phyloP scores from a whole-genome alignment of 1,140 invertebrate species.

The Aphidius gifuensis region DNA sequence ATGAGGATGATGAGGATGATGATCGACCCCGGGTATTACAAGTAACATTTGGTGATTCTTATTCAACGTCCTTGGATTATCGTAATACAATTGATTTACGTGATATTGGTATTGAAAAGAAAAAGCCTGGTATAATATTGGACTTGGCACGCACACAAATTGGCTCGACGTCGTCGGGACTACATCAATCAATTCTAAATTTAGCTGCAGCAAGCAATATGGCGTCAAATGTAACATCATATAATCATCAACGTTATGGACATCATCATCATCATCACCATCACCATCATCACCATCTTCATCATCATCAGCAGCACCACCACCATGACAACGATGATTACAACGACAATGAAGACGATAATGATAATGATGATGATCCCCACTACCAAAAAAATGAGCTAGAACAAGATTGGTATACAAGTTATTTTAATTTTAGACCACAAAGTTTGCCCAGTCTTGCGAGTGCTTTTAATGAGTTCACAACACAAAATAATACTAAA shows the following conservation, averaged over 20 bases:
- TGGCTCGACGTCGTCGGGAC: conserved; percentile 30
- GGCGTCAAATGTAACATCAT: conserved; percentile 18
- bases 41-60: conserved; percentile 35
- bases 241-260: conserved; percentile 31
- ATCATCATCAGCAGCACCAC: too few relatives aligned
- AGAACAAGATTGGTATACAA: too few relatives aligned
- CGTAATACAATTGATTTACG: conserved; percentile 51
- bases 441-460: conserved; percentile 44
- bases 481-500: conserved; percentile 9
- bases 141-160: conserved; percentile 34
- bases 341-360: conserved; percentile 24
- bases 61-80: conserved; percentile 46
- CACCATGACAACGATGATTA: too few relatives aligned
- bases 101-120: conserved; percentile 48
- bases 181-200: conserved; percentile 46
- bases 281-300: conserved; percentile 49
- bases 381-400: too few relatives aligned
- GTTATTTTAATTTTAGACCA: too few relatives aligned
- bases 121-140: conserved; percentile 41
- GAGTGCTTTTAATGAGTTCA: conserved; percentile 38
- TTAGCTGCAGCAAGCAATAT: conserved; percentile 36
- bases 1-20: conserved; percentile 34
- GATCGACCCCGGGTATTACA: conserved; percentile 10
- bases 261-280: conserved; percentile 57
- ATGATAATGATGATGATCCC: conserved; percentile 50